These are phyloP conservation scores for Calephelis perditalis DNA, from an alignment of 2,888 invertebrate genomes.

Conservation along the genomic window DNA sequence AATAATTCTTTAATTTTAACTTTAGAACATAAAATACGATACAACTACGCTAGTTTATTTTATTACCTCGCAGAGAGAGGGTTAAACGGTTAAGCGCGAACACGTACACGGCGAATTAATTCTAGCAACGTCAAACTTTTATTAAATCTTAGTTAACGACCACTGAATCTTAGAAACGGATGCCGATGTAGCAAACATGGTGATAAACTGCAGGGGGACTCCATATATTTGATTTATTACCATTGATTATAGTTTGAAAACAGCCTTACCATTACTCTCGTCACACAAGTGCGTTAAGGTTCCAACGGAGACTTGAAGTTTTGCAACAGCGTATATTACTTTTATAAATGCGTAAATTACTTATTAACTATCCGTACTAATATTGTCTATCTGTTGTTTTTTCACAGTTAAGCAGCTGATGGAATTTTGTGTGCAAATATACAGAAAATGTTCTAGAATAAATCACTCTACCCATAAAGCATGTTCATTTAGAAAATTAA, in stretches of 20 bases:
- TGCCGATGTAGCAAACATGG: constrained; percentile 59
- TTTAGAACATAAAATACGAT: not conserved
- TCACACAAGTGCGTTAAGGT: no score
- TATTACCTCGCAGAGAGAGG: constrained; percentile 16
- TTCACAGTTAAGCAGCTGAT: no score
- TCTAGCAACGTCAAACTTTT: constrained; percentile 37
- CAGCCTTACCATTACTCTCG: not conserved
- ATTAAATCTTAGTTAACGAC: constrained; percentile 46
- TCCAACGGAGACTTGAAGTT: no score
- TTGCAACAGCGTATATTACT: no score
- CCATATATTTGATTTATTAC: constrained; percentile 46
- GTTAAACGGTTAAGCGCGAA: constrained; percentile 36
- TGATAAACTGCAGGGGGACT: not conserved
- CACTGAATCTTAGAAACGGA: constrained; percentile 53
- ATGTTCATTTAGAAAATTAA: no score
- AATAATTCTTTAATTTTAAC: no score
- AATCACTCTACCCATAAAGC: no score
- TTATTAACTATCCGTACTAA: no score
- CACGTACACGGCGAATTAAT: constrained; percentile 50
- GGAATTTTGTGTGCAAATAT: no score
- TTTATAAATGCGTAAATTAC: no score
- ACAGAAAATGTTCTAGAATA: no score
- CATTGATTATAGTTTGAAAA: constrained; percentile 30
- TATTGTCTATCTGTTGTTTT: no score
- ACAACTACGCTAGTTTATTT: constrained; percentile 11